Base-by-base conservation (phyloP, 2,888 invertebrate genomes). In the Eledone cirrhosa region DNA sequence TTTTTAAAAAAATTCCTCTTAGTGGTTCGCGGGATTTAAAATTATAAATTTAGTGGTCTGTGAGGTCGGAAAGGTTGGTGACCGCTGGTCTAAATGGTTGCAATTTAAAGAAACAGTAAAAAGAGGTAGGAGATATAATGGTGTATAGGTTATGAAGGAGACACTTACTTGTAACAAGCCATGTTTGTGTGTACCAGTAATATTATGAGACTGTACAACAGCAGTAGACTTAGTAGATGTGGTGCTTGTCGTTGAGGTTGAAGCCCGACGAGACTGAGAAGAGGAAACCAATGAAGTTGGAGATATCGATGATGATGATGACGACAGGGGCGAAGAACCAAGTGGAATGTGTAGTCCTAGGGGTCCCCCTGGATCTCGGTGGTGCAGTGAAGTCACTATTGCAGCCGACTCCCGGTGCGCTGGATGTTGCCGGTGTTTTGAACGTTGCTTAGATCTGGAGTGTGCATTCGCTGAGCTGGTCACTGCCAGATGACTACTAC, bases 321-420 rank as follows among this genome's bases (percentile, higher is more conserved):
- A 27, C 3, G 67, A n/a, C 19, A 33, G 19, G 0, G 67, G 19
- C 1, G 72, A 72, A 13, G 72, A 72, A 13, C 31, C 72, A 19
- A 31, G 72, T 33, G 72, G 41, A 31, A 69, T 33, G 33, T 72
- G 72, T 41, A 41, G n/a, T 4, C 33, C 31, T 41, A 72, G 31
- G 16, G 41, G 22, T n/a, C 72, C 72, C n/a, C 33, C 29, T n/a
- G 72, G 72, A n/a, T 72, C 72, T 41, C 72, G 41, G 31, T 67
- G 29, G 16, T n/a, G 22, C 13, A 41, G 41, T 72, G 72, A 72
- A 22, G 72, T 72, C 72, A 72, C 41, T n/a, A 72, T 24, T 72
- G 72, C 41, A 11, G 72, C n/a, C 14, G 41, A 72, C 41, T 72
- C 33, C 13, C 33, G 24, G 8, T 72, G 72, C 2, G 72, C 41